Conservation (phyloP, 1,140 invertebrate genomes). For the Cepaea nemoralis region DNA sequence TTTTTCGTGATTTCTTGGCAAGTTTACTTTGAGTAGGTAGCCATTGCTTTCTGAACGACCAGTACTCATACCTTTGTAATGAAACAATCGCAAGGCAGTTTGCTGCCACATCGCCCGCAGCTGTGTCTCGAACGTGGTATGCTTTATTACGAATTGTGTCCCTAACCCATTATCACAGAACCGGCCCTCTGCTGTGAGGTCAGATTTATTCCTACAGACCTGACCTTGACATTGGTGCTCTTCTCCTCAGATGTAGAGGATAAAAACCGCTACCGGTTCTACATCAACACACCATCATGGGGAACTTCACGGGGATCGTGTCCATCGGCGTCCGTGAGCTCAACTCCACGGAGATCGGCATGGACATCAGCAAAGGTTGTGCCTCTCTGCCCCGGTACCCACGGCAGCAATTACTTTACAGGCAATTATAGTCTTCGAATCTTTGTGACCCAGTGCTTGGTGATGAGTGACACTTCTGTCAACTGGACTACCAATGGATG, state of each 20-base stretch:
- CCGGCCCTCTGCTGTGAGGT: too few relatives aligned
- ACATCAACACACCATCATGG: slow-evolving; percentile 45
- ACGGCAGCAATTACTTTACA: slow-evolving; percentile 35
- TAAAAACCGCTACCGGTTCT: slow-evolving; percentile 47
- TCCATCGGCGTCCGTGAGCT: slow-evolving; percentile 58
- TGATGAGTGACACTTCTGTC: slow-evolving; percentile 44
- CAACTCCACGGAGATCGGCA: slow-evolving; percentile 38
- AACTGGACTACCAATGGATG: slow-evolving; percentile 59
- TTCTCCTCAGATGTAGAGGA: not conserved
- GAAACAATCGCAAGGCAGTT: too few relatives aligned
- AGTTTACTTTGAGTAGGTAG: too few relatives aligned
- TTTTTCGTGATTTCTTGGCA: too few relatives aligned
- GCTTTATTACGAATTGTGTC: too few relatives aligned
- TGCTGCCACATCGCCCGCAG: too few relatives aligned
- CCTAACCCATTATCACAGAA: too few relatives aligned
- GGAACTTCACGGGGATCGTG: slow-evolving; percentile 48
- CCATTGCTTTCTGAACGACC: too few relatives aligned
- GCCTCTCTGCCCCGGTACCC: slow-evolving; percentile 37
- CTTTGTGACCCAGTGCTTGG: slow-evolving; percentile 50
- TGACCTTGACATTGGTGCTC: too few relatives aligned
- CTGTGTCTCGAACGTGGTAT: too few relatives aligned
- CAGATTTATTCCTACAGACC: too few relatives aligned
- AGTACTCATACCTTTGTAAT: too few relatives aligned
- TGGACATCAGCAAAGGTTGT: slow-evolving; percentile 44
- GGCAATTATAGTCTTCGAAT: slow-evolving; percentile 48